Conservation (phyloP, 2,113 vertebrate genomes). For the Corythoichthys intestinalis region DNA sequence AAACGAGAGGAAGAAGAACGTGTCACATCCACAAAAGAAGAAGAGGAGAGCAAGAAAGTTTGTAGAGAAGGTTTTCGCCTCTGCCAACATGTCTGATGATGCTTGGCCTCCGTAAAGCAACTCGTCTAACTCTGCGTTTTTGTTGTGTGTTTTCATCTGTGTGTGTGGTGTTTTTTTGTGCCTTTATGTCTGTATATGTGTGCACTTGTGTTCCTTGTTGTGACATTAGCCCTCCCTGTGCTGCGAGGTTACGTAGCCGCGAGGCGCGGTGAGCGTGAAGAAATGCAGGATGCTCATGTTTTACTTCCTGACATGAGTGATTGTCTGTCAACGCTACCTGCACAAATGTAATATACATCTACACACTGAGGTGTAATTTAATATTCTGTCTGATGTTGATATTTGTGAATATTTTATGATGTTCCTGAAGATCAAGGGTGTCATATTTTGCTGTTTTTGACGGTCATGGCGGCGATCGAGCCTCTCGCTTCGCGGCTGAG, state of each 20-base stretch:
- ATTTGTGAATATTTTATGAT: background rate
- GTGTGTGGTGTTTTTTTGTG: too few species aligned
- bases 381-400: background rate
- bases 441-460: slow-evolving; percentile 94
- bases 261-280: slow-evolving; percentile 87
- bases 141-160: slow-evolving; percentile 3
- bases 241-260: slow-evolving; percentile 86
- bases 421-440: slow-evolving; percentile 73
- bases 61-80: slow-evolving; percentile 99
- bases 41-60: slow-evolving; percentile 91
- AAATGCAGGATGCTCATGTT: slow-evolving; percentile 96
- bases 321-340: slow-evolving; percentile 68
- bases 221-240: slow-evolving; percentile 64
- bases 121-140: slow-evolving; percentile 5
- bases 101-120: background rate
- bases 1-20: slow-evolving; percentile 63
- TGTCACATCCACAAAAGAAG: slow-evolving; percentile 51
- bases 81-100: slow-evolving; percentile 58
- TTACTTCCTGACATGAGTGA: slow-evolving; percentile 80
- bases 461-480: slow-evolving; percentile 87
- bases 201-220: background rate
- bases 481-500: slow-evolving; percentile 90
- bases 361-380: background rate
- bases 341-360: slow-evolving; percentile 77
- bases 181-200: too few species aligned